Percentiles rank a stretch among this genome's conserved stretches.
Evolutionary conservation across 2,888 invertebrate species (phyloP).

Genomic region (Yponomeuta evonymella): DNA sequence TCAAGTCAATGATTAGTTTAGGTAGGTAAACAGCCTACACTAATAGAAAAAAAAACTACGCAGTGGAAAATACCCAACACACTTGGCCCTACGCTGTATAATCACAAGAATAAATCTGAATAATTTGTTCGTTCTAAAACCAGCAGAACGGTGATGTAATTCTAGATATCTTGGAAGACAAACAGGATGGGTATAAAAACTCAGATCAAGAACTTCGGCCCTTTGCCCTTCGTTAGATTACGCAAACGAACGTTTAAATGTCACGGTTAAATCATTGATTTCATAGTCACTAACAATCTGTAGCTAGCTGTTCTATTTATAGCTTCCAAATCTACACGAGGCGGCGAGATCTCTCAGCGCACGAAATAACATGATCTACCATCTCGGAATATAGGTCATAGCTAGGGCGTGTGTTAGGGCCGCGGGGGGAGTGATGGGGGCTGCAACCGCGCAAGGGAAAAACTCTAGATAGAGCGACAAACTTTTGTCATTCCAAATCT

Average conservation of each 20-base stretch:
- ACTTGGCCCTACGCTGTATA: neutral
- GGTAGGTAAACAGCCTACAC: neutral
- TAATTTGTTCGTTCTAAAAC: neutral
- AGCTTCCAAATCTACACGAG: slow-evolving; percentile 1
- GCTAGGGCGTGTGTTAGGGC: slow-evolving; percentile 1
- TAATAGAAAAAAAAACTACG: neutral
- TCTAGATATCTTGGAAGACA: neutral
- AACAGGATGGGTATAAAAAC: neutral
- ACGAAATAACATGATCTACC: slow-evolving; percentile 3
- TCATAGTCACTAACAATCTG: neutral
- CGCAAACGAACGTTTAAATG: slow-evolving; percentile 1
- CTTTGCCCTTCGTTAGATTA: slow-evolving; percentile 1
- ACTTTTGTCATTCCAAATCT: slow-evolving; percentile 1
- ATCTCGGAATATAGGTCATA: slow-evolving; percentile 3
- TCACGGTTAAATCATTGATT: slow-evolving; percentile 1
- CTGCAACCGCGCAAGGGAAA: neutral
- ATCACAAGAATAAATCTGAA: neutral
- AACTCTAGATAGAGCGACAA: neutral
- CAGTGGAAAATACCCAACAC: neutral
- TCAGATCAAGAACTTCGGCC: slow-evolving; percentile 1
- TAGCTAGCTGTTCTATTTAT: neutral
- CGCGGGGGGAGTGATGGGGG: neutral
- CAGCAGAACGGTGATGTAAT: neutral
- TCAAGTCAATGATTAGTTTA: neutral
- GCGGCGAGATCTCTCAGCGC: neutral